These are phyloP conservation scores for Acanthopagrus latus DNA, from an alignment of 2,797 vertebrate genomes.

Conservation along the genomic window DNA sequence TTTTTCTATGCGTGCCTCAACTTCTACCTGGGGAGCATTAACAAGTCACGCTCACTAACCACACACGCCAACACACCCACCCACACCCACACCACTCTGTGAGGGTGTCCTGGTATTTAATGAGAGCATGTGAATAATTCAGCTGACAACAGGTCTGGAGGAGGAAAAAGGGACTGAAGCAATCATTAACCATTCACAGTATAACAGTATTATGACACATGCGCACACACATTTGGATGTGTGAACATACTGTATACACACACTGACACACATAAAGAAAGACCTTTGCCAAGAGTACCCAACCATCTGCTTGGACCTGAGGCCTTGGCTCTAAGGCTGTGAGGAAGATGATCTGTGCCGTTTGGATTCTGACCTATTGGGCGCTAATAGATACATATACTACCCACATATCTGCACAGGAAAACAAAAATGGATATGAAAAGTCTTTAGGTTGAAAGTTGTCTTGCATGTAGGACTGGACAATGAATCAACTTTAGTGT, in stretches of 20 bases:
- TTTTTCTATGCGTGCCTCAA: conserved; percentile 45
- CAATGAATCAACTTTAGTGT: conserved; percentile 5
- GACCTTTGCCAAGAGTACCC: conserved; percentile 50
- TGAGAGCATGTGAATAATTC: conserved; percentile 83
- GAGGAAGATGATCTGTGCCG: conserved; percentile 27
- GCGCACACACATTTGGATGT: conserved; percentile 49
- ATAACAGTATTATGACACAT: conserved; percentile 64
- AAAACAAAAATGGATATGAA: neutral
- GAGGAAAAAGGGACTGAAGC: conserved; percentile 50
- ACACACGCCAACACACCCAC: conserved; percentile 39
- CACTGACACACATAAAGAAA: conserved; percentile 46
- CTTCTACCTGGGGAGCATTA: conserved; percentile 48
- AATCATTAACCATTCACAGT: conserved; percentile 81
- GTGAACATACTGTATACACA: conserved; percentile 54
- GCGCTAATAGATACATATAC: conserved; percentile 2
- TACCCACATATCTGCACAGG: conserved; percentile 4
- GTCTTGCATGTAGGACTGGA: neutral
- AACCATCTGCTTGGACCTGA: conserved; percentile 71
- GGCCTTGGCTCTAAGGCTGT: conserved; percentile 44
- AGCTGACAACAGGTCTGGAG: conserved; percentile 67
- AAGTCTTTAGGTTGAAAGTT: conserved; percentile 8
- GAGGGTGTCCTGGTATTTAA: conserved; percentile 74
- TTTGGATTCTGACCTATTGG: conserved; percentile 37
- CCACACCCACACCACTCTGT: conserved; percentile 33
- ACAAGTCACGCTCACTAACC: conserved; percentile 35